Percentiles rank a stretch among this genome's conserved stretches.
phyloP scores from a whole-genome alignment of 2,888 invertebrate genomes.

The Spatulosminthurus flaviceps region DNA sequence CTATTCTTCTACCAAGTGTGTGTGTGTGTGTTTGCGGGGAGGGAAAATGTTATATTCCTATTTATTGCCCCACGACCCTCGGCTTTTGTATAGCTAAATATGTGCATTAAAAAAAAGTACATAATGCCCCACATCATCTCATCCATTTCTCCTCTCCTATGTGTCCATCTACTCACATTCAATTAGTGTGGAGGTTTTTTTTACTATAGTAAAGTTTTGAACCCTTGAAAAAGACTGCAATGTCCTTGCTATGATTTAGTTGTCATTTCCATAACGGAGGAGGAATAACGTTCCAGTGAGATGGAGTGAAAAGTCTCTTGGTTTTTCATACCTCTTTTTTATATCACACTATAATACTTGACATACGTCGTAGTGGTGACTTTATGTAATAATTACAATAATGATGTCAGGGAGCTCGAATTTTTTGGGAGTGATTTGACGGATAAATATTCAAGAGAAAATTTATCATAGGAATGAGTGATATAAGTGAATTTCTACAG shows the following conservation, averaged over 20 bases:
- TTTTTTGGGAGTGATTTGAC: too few relatives aligned
- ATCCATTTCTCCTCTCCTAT: slow-evolving; percentile 25
- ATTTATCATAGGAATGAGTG: too few relatives aligned
- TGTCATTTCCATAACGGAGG: neutral
- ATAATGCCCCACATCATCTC: slow-evolving; percentile 14
- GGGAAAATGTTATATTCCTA: neutral
- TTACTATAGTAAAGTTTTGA: slow-evolving; percentile 20
- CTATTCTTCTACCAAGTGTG: neutral
- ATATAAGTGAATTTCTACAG: neutral
- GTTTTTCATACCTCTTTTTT: neutral
- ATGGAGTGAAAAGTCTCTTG: too few relatives aligned
- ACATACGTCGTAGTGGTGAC: too few relatives aligned
- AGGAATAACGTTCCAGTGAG: neutral
- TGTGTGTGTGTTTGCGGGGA: too few relatives aligned
- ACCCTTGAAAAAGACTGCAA: slow-evolving; percentile 1
- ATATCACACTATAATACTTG: too few relatives aligned
- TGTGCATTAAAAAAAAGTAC: neutral
- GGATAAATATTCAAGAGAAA: too few relatives aligned
- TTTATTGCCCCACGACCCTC: slow-evolving; percentile 36
- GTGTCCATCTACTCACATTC: slow-evolving; percentile 20
- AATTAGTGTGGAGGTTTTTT: slow-evolving; percentile 27
- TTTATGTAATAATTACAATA: too few relatives aligned
- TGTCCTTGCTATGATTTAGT: slow-evolving; percentile 31
- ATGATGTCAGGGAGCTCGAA: too few relatives aligned
- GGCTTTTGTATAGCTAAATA: slow-evolving; percentile 11